Evolutionary conservation across 2,888 invertebrate genomes (phyloP), one percentile per base, ranked within the genome.

Genomic region (Pyrrhia umbra): DNA sequence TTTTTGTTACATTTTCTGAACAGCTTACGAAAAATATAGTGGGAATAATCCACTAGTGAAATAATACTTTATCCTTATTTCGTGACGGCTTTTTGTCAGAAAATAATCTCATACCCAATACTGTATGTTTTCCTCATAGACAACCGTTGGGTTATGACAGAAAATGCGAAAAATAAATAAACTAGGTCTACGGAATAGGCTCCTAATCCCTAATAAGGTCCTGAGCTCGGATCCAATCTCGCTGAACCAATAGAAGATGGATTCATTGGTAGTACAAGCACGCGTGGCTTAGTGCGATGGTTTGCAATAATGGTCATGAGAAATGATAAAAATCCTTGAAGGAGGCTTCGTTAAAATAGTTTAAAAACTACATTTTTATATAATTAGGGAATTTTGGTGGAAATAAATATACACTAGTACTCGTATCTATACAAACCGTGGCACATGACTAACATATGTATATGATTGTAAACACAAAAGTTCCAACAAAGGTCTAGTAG

Each of bases 161-260:
- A 67, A 43, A 37, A 27, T 39, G 15, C 37, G 59, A 58, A 34
- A 57, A 71, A 57, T 51, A 69, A 59, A 71, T 58, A 62, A 54
- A 62, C 52, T 67, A 71, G 54, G 54, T 71, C 71, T 62, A 57
- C 56, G 37, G 20, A 57, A 67, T 51, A 37, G 21, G 16, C 30
- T 21, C 25, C 46, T 72, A 72, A 72, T 68, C 63, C 68, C 6
- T 64, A 64, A 64, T 72, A 68, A 59, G 71, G 67, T 71, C 40
- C 8, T 71, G 37, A 62, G 68, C 23, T 68, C 27, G 51, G 51
- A 68, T 68, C 64, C 68, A 72, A 72, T 72, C 55, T 56, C 40
- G 64, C 40, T 45, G 45, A 42, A 45, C 55, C 46, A 50, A 54
- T 57, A 67, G 54, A 37, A 68, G 52, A 72, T 45, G 47, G 40